These are phyloP conservation scores for Thalassoma bifasciatum DNA, from an alignment of 2,113 vertebrate species.

Conservation along the genomic window DNA sequence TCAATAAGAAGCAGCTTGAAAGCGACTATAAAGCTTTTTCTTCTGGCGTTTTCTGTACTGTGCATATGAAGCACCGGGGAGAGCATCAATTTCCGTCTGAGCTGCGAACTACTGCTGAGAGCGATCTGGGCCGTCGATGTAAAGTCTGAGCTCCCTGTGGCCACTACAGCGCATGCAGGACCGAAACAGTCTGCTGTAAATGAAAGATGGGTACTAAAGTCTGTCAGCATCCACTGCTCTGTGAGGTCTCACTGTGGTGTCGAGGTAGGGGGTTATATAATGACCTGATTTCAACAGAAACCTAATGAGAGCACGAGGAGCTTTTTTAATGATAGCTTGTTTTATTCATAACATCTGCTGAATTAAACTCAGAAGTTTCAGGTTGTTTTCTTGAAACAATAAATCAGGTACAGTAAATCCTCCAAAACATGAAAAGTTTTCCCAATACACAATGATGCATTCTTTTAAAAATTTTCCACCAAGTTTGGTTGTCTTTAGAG, in stretches of 20 bases:
- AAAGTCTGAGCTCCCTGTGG: slow-evolving; percentile 50
- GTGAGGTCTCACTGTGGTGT: slow-evolving; percentile 29
- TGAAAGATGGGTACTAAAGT: slow-evolving; percentile 57
- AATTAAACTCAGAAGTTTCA: neutral
- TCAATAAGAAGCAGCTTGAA: slow-evolving; percentile 50
- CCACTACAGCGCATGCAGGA: slow-evolving; percentile 26
- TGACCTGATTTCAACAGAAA: slow-evolving; percentile 20
- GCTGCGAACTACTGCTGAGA: slow-evolving; percentile 53
- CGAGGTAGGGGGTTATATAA: slow-evolving; percentile 34
- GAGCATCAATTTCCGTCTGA: slow-evolving; percentile 41
- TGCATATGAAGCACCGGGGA: slow-evolving; percentile 25
- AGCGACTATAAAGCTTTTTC: slow-evolving; percentile 41
- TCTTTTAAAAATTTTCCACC: too few relatives aligned
- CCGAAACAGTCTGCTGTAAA: slow-evolving; percentile 60
- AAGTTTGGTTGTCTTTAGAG: too few relatives aligned
- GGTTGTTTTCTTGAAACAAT: neutral
- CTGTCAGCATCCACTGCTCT: slow-evolving; percentile 51
- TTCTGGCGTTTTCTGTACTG: slow-evolving; percentile 25
- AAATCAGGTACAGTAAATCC: neutral
- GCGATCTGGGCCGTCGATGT: slow-evolving; percentile 57
- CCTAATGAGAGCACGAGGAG: slow-evolving; percentile 13
- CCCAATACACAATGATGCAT: neutral
- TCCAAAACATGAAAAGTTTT: neutral
- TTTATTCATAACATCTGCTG: neutral
- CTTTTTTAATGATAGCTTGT: slow-evolving; percentile 39